Conservation (phyloP, 1,140 invertebrate species). For the Frieseomelitta varia region DNA sequence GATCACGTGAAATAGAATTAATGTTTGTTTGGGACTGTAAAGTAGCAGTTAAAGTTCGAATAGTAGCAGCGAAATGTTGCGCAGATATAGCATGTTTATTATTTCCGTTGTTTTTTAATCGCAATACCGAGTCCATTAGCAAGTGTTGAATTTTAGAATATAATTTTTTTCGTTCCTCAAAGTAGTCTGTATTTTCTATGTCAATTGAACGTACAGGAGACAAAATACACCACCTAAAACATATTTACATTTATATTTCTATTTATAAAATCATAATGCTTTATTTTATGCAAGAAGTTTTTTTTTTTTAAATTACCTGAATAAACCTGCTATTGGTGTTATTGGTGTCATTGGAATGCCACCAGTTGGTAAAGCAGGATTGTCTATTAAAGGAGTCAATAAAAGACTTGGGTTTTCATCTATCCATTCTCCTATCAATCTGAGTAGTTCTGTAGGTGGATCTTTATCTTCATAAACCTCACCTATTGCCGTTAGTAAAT, state of each 20-base stretch:
- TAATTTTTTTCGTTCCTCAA: constrained; percentile 70
- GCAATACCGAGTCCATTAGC: constrained; percentile 79
- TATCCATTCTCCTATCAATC: constrained; percentile 78
- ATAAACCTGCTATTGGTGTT: constrained; percentile 89
- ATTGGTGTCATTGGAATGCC: constrained; percentile 92
- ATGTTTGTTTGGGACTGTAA: constrained; percentile 66
- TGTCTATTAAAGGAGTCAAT: constrained; percentile 87
- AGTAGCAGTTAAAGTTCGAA: constrained; percentile 66
- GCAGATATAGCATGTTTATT: constrained; percentile 81
- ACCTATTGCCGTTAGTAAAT: constrained; percentile 90
- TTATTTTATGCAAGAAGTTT: background rate
- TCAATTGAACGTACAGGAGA: constrained; percentile 67
- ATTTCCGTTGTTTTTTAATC: constrained; percentile 73
- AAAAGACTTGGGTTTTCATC: constrained; percentile 86
- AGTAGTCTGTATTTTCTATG: constrained; percentile 49
- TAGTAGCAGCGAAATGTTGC: constrained; percentile 78
- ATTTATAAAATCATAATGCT: background rate
- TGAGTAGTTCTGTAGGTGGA: constrained; percentile 75
- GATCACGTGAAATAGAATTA: constrained; percentile 60
- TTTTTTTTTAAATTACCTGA: constrained; percentile 75
- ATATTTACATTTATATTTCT: constrained; percentile 1
- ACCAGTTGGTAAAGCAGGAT: constrained; percentile 87
- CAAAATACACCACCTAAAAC: constrained; percentile 78
- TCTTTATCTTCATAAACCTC: constrained; percentile 86
- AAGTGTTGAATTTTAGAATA: constrained; percentile 80